Evolutionary conservation across 2,888 invertebrate species (phyloP).

Genomic region (Keiferia lycopersicella): DNA sequence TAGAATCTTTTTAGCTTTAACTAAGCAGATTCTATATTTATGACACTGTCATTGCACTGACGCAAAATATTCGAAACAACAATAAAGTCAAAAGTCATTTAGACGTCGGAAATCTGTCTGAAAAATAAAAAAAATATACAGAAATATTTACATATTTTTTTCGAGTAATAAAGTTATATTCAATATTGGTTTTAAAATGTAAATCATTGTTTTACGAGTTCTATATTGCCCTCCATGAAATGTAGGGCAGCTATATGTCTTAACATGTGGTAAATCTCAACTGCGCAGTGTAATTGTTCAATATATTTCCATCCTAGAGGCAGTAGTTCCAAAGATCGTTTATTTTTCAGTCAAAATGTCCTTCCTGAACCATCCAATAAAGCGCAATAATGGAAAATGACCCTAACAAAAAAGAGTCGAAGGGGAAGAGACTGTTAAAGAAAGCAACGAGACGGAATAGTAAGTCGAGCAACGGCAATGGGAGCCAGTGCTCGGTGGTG

Average conservation of each 20-base stretch:
- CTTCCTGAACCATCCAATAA: conserved; percentile 48
- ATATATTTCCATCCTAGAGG: not conserved
- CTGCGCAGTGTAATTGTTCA: not conserved
- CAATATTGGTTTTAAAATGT: conserved; percentile 53
- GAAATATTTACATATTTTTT: conserved; percentile 39
- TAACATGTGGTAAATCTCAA: conserved; percentile 47
- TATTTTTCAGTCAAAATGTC: conserved; percentile 66
- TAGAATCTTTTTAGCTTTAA: too few relatives aligned
- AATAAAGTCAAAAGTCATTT: conserved; percentile 40
- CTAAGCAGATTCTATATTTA: not conserved
- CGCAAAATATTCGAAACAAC: conserved; percentile 39
- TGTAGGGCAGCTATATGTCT: conserved; percentile 57
- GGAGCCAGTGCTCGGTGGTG: conserved; percentile 53
- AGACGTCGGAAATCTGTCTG: conserved; percentile 40
- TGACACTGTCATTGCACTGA: conserved; percentile 4
- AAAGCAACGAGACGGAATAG: conserved; percentile 69
- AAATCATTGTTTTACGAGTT: conserved; percentile 42
- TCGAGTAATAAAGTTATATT: conserved; percentile 31
- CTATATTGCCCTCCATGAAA: conserved; percentile 51
- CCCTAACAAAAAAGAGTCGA: conserved; percentile 74
- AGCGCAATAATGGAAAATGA: conserved; percentile 76
- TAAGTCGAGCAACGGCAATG: conserved; percentile 56
- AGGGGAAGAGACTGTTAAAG: conserved; percentile 72
- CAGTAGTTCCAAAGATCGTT: conserved; percentile 25
- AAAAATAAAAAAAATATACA: conserved; percentile 42